Evolutionary conservation across 2,113 vertebrate genomes (phyloP).

Genomic region (Neodon shergylaensis): DNA sequence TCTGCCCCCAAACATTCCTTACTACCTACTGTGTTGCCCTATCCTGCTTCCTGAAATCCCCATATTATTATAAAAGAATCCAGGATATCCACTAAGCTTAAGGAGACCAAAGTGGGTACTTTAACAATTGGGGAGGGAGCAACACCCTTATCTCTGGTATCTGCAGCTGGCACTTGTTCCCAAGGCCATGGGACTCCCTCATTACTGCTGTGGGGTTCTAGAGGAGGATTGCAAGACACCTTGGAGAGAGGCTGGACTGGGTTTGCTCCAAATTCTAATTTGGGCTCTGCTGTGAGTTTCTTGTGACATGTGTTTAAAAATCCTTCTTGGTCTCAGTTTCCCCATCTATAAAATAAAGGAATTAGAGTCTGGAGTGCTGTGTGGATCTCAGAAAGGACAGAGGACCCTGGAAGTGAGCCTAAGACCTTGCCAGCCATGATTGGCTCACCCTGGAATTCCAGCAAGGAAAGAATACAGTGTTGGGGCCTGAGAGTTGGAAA

Average conservation of each 20-base stretch:
- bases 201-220: not conserved
- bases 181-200: not conserved
- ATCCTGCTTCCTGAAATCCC: not conserved
- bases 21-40: not conserved
- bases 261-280: not conserved
- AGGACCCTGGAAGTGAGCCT: not conserved
- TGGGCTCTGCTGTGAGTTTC: not conserved
- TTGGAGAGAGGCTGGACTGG: not conserved
- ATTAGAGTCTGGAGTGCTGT: not conserved
- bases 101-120: not conserved
- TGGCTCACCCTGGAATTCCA: not conserved
- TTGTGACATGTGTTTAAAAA: not conserved
- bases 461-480: not conserved
- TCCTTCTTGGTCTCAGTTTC: not conserved
- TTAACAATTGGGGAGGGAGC: not conserved
- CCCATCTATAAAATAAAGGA: not conserved
- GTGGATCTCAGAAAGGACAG: not conserved
- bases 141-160: not conserved
- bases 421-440: not conserved
- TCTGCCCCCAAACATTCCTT: not conserved
- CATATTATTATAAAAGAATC: constrained; percentile 31
- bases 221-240: not conserved
- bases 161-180: not conserved
- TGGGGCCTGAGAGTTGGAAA: not conserved
- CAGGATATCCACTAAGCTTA: not conserved